Evolutionary conservation across 2,888 invertebrate species (phyloP).

Genomic region (Hyposoter didymator): DNA sequence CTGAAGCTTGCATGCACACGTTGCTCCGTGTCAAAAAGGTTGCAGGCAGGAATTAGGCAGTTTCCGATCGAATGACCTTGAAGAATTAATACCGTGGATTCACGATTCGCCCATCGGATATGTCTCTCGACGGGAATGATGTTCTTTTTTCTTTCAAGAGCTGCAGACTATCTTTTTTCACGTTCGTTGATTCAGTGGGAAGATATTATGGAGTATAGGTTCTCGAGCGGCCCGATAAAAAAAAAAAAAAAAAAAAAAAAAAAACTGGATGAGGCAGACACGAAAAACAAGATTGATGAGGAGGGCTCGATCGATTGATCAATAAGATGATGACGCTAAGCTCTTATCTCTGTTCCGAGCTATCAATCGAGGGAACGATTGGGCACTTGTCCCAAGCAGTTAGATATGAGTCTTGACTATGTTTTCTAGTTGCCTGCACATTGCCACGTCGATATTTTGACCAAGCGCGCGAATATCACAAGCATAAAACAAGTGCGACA

Average conservation of each 20-base stretch:
- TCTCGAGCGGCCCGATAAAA: background rate
- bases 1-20: background rate
- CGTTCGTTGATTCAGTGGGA: slow-evolving; percentile 31
- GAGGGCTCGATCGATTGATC: slow-evolving; percentile 50
- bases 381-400: slow-evolving; percentile 54
- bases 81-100: slow-evolving; percentile 23
- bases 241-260: background rate
- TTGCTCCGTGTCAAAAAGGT: background rate
- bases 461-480: slow-evolving; percentile 49
- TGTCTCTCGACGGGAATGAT: slow-evolving; percentile 33
- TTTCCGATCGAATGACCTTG: slow-evolving; percentile 60
- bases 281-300: slow-evolving; percentile 58
- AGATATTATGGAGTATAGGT: slow-evolving; percentile 24
- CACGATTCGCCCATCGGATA: slow-evolving; percentile 29
- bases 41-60: background rate
- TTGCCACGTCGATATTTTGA: slow-evolving; percentile 25
- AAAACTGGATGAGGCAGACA: background rate
- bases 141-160: slow-evolving; percentile 21
- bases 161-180: slow-evolving; percentile 19
- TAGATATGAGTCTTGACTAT: slow-evolving; percentile 24
- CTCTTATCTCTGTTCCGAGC: slow-evolving; percentile 45
- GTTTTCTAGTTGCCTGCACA: background rate
- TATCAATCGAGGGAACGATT: slow-evolving; percentile 54
- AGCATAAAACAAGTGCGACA: slow-evolving; percentile 42
- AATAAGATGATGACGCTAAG: slow-evolving; percentile 36